Evolutionary conservation across 2,888 invertebrate species (phyloP), one percentile per base, ranked within the genome.

Genomic region (Nycteola revayana): DNA sequence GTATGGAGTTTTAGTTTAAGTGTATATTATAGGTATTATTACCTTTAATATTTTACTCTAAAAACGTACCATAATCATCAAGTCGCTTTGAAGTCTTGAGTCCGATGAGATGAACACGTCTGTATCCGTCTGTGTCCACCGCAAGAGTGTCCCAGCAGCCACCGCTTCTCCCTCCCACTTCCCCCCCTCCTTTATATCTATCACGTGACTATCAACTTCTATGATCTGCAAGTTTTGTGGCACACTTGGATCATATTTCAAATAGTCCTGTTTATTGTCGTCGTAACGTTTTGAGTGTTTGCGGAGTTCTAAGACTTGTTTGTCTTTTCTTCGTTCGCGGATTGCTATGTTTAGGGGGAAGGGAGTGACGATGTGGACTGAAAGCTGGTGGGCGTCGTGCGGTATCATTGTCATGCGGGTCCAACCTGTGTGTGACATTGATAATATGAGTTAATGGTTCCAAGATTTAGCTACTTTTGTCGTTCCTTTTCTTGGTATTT

Each of bases 31-130:
- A 18, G 3, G 18, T 18, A 6, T 18, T 18, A 3, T 18, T 5
- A 18, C 18, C 18, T 3, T 18, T 5, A 3, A 18, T 21, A 7
- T n/a, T 14, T 10, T 32, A 66, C 75, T 76, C 41, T n/a, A n/a
- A n/a, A n/a, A n/a, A n/a, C n/a, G n/a, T n/a, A 85, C 88, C 85
- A 86, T 75, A 42, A 88, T 82, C 77, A 84, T 79, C 30, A 88
- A 59, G 51, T 86, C 86, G 0, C 78, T 75, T 32, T 81, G 78
- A 7, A 87, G 63, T 22, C 69, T 66, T 1, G 87, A 83, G 5
- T 70, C 55, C 0, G 85, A 73, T 5, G 77, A 63, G 43, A 88
- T 75, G 32, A 54, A 60, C 7, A 87, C 66, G 33, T 87, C 85
- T 7, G 74, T 52, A 31, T 80, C 80, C 0, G 81, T 85, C 33